Evolutionary conservation across 2,113 vertebrate genomes (phyloP), one percentile per base, ranked within the genome.

Genomic region (Argyrosomus japonicus): DNA sequence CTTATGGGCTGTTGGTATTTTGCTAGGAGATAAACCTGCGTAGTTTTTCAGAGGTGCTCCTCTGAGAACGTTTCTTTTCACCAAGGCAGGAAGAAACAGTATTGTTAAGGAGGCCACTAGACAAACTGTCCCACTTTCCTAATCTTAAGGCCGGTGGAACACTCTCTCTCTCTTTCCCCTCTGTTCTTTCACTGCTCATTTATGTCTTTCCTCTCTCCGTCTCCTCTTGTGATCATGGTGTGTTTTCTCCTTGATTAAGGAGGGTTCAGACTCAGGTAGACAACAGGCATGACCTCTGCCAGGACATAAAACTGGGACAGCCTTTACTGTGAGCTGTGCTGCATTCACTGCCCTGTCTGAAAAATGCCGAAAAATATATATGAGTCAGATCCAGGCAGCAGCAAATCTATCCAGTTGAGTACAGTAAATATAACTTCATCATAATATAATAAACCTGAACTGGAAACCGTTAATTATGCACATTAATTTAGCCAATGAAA

Each of bases 91-190:
- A 78, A 68, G 69, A 78, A 68, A 64, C 63, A 43, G 23, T 47
- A 47, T 79, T 82, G 58, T 79, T 70, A 58, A 50, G 23, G 64
- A 73, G 74, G 32, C 58, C 69, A 51, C 50, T 14, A 18, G 10
- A 27, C 19, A 78, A 83, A 68, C 25, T 63, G 70, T 60, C 61
- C 58, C n/a, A 67, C 25, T 73, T 54, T 68, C n/a, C 50, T 57
- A 77, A 86, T 77, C 74, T 58, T 4, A 32, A 73, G 56, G 48
- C 47, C 7, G 7, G 27, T 25, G 50, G 19, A 48, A 81, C 58
- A 70, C 36, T 25, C 47, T 54, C 45, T 45, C 47, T 32, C 47
- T 54, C 50, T 40, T 47, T 68, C 23, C 48, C 50, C n/a, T 72
- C 40, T 6, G 11, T 65, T 62, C 27, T 27, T 13, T 25, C 65